phyloP scores from a whole-genome alignment of 2,113 vertebrate genomes.

The Ammodytes marinus region DNA sequence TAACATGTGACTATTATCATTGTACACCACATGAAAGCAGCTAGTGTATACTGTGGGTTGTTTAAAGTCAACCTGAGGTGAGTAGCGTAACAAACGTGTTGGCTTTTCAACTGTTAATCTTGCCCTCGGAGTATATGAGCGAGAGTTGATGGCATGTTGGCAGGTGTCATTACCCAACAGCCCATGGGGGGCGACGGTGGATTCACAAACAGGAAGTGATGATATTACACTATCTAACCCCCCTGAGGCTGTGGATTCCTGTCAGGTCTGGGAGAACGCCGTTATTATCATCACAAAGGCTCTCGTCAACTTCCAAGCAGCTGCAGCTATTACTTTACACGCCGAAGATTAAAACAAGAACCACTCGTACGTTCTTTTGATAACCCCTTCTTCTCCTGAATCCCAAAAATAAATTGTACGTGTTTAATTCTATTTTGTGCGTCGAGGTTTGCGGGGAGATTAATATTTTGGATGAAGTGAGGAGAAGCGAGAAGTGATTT shows the following conservation, averaged over 20 bases:
- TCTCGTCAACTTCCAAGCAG: slow-evolving; percentile 32
- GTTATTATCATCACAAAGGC: slow-evolving; percentile 57
- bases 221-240: slow-evolving; percentile 58
- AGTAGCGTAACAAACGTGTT: slow-evolving; percentile 53
- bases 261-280: slow-evolving; percentile 31
- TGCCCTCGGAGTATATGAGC: slow-evolving; percentile 65
- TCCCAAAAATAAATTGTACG: slow-evolving; percentile 14
- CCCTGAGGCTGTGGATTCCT: slow-evolving; percentile 48
- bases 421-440: slow-evolving; percentile 36
- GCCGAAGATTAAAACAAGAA: slow-evolving; percentile 55
- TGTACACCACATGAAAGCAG: neutral
- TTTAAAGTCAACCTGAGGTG: slow-evolving; percentile 29
- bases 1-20: slow-evolving; percentile 5
- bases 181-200: slow-evolving; percentile 45
- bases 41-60: neutral
- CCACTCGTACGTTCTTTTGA: slow-evolving; percentile 32
- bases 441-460: slow-evolving; percentile 49
- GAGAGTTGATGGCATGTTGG: slow-evolving; percentile 61
- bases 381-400: slow-evolving; percentile 19
- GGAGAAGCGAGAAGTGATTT: slow-evolving; percentile 56
- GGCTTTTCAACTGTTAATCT: slow-evolving; percentile 71
- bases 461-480: slow-evolving; percentile 65
- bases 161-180: slow-evolving; percentile 74
- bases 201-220: slow-evolving; percentile 72
- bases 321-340: slow-evolving; percentile 39